These are phyloP conservation scores for Phallusia fumigata DNA, from an alignment of 23 tunicate species.

Conservation along the genomic window DNA sequence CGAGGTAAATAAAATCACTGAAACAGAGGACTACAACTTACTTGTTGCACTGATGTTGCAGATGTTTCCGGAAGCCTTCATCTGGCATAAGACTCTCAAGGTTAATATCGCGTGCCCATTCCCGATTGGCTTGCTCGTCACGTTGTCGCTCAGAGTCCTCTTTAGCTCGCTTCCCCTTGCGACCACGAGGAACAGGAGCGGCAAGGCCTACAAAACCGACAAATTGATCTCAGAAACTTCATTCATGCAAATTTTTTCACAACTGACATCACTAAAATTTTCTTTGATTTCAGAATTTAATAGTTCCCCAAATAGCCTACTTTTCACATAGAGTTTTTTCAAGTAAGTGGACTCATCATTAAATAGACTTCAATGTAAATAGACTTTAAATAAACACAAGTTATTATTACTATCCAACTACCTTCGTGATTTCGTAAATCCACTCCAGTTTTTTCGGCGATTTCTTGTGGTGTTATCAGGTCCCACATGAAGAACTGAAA, in stretches of 20 bases:
- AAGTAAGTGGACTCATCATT: no score
- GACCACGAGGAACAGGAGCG: slow-evolving; percentile 86
- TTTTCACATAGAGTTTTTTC: no score
- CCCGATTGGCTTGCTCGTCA: slow-evolving; percentile 68
- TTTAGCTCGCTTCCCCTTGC: slow-evolving; percentile 72
- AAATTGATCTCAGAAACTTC: background rate
- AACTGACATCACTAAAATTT: no score
- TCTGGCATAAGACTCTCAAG: slow-evolving; percentile 77
- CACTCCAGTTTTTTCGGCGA: slow-evolving; percentile 34
- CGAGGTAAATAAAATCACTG: background rate
- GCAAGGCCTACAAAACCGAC: slow-evolving; percentile 47
- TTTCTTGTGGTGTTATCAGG: slow-evolving; percentile 89
- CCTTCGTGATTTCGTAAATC: slow-evolving; percentile 83
- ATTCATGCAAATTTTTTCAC: no score
- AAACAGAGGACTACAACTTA: background rate
- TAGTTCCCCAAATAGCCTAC: no score
- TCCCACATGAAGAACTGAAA: slow-evolving; percentile 95
- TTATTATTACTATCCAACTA: no score
- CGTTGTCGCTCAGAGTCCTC: slow-evolving; percentile 40
- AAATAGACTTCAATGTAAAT: no score
- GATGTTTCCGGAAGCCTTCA: slow-evolving; percentile 90
- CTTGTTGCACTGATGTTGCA: slow-evolving; percentile 96
- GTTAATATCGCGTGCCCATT: slow-evolving; percentile 80
- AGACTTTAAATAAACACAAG: no score
- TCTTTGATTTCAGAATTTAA: no score